Evolutionary conservation across 2,113 vertebrate species (phyloP), one percentile per base, ranked within the genome.

Genomic region (Ailuropoda melanoleuca): DNA sequence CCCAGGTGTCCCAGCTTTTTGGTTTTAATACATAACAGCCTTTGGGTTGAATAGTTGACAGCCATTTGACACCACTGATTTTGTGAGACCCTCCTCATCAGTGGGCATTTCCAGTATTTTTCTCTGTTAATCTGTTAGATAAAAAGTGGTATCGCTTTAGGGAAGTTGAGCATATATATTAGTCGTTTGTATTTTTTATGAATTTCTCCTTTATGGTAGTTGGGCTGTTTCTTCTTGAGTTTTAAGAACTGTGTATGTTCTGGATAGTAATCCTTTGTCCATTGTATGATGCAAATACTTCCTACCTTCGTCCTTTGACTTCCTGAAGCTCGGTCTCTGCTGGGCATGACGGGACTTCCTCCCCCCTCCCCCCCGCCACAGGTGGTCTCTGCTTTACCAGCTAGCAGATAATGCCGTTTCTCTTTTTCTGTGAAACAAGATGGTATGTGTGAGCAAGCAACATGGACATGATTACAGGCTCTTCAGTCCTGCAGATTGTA

Each of bases 391-490:
- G 15, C 9, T 24, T 3, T 21, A 3, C 17, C 37, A 0, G 10
- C 18, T 21, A 85, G 64, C 55, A 80, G 78, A n/a, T n/a, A 19
- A 29, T n/a, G 19, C 39, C 1, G 21, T 39, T 83, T 37, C n/a
- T 62, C 24, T 31, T 26, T 26, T 43, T 53, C n/a, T 70, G 66
- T 46, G 77, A 31, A 72, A 31, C 56, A 23, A 31, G 66, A 18
- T 8, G 1, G 3, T n/a, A 12, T 26, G 23, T 19, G 68, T n/a
- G 55, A 64, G 31, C n/a, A 60, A 56, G n/a, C 34, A 46, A 2
- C 19, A 0, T 37, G 39, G 43, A 13, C 0, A 1, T 29, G 1
- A 26, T 53, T 23, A 9, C 1, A 23, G 18, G 58, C n/a, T 56
- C 18, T 7, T 64, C 3, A 2, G 34, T 29, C 70, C 34, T 24